Percentiles rank a stretch among this genome's conserved stretches.
phyloP scores from a whole-genome alignment of 2,888 invertebrate genomes.

The Heliconius ethilla region DNA sequence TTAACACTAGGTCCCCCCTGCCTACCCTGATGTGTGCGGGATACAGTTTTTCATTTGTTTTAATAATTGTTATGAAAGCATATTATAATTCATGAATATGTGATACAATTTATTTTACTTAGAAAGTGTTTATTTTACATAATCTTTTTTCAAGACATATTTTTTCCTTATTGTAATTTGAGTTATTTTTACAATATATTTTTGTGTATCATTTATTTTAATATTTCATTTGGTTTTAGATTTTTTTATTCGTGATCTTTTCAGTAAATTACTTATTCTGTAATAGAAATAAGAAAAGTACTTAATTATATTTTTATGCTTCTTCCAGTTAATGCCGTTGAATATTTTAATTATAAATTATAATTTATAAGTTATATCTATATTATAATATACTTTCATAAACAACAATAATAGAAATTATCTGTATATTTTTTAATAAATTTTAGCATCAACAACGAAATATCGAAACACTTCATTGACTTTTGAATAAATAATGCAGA shows the following conservation, averaged over 20 bases:
- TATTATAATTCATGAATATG: background rate
- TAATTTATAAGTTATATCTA: background rate
- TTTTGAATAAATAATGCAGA: slow-evolving; percentile 35
- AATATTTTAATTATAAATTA: background rate
- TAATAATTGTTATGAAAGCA: background rate
- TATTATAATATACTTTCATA: background rate
- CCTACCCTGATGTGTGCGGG: too few species aligned
- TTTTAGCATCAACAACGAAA: slow-evolving; percentile 16
- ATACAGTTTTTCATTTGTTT: background rate
- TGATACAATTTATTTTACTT: too few species aligned
- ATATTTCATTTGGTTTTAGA: background rate
- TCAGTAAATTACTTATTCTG: background rate
- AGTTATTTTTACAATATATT: too few species aligned
- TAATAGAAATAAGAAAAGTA: background rate
- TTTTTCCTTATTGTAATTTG: too few species aligned
- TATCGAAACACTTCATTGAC: slow-evolving; percentile 31
- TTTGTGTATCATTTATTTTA: too few species aligned
- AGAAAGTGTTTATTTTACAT: too few species aligned
- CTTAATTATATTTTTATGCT: background rate
- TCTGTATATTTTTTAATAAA: background rate
- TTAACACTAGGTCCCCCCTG: too few species aligned
- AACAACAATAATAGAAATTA: background rate
- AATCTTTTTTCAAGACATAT: too few species aligned
- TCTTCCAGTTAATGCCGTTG: background rate
- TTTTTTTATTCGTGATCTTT: background rate